phyloP scores from a whole-genome alignment of 1,140 invertebrate species.

The Propsilocerus akamusi region DNA sequence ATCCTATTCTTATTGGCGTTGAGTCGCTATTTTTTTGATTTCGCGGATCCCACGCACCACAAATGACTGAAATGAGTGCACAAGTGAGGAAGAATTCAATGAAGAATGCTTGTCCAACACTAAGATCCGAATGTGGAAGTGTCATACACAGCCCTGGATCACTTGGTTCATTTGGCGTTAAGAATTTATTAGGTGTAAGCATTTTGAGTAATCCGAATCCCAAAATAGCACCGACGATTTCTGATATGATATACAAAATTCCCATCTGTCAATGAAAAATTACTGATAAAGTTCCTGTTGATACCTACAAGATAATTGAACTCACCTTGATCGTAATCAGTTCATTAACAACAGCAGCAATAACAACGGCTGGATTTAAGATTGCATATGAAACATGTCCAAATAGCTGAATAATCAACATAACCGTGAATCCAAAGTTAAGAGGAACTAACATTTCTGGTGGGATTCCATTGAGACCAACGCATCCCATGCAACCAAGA shows the following conservation, averaged over 20 bases:
- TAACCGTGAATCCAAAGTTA: slow-evolving; percentile 47
- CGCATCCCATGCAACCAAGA: slow-evolving; percentile 42
- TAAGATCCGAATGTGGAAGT: slow-evolving; percentile 25
- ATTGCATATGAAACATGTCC: slow-evolving; percentile 51
- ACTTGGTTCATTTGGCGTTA: neutral
- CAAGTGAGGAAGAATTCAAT: slow-evolving; percentile 38
- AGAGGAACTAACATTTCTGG: slow-evolving; percentile 36
- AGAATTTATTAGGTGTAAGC: neutral
- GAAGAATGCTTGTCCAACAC: slow-evolving; percentile 26
- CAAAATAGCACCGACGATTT: slow-evolving; percentile 35
- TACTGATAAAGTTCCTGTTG: too few species aligned
- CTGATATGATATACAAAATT: slow-evolving; percentile 31
- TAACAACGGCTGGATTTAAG: slow-evolving; percentile 60
- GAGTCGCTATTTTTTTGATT: slow-evolving; percentile 35
- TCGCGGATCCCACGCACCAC: slow-evolving; percentile 39
- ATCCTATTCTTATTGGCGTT: slow-evolving; percentile 24
- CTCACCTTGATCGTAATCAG: slow-evolving; percentile 27
- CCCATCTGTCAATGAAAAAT: neutral
- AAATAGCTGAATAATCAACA: slow-evolving; percentile 38
- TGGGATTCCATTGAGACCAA: slow-evolving; percentile 21
- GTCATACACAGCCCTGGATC: slow-evolving; percentile 37
- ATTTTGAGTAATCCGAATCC: slow-evolving; percentile 30
- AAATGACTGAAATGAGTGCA: slow-evolving; percentile 38
- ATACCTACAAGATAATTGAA: too few species aligned
- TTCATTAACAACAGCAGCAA: slow-evolving; percentile 35